phyloP scores from a whole-genome alignment of 2,797 vertebrate species.

The Phalloptychus januarius region DNA sequence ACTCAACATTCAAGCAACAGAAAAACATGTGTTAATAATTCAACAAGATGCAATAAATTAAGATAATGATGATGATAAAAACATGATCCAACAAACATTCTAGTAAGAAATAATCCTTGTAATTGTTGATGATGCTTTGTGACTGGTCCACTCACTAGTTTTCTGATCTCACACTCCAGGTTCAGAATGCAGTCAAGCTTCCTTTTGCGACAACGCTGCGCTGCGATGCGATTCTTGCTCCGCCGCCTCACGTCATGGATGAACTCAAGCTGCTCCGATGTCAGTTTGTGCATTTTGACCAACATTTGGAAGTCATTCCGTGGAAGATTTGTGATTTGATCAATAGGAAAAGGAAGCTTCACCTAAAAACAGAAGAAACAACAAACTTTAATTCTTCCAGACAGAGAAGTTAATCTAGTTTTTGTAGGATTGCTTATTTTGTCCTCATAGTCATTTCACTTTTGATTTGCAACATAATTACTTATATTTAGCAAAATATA shows the following conservation, averaged over 20 bases:
- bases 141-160: conserved; percentile 85
- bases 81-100: not conserved
- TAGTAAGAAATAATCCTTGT: not conserved
- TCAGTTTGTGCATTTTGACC: conserved; percentile 99
- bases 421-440: not conserved
- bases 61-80: not conserved
- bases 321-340: conserved; percentile 99
- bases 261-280: conserved; percentile 98
- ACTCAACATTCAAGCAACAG: not conserved
- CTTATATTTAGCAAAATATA: not conserved
- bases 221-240: conserved; percentile 97
- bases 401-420: too few species aligned
- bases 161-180: conserved; percentile 97
- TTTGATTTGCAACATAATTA: not conserved
- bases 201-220: conserved; percentile 97
- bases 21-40: not conserved
- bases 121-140: not conserved
- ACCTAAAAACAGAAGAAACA: conserved; percentile 80
- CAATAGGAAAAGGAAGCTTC: conserved; percentile 98
- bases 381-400: not conserved
- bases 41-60: not conserved
- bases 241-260: conserved; percentile 95
- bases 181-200: conserved; percentile 99
- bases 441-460: not conserved
- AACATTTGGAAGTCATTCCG: conserved; percentile 99